Evolutionary conservation across 2,888 invertebrate species (phyloP), one percentile per base, ranked within the genome.

Genomic region (Mythimna albipuncta): DNA sequence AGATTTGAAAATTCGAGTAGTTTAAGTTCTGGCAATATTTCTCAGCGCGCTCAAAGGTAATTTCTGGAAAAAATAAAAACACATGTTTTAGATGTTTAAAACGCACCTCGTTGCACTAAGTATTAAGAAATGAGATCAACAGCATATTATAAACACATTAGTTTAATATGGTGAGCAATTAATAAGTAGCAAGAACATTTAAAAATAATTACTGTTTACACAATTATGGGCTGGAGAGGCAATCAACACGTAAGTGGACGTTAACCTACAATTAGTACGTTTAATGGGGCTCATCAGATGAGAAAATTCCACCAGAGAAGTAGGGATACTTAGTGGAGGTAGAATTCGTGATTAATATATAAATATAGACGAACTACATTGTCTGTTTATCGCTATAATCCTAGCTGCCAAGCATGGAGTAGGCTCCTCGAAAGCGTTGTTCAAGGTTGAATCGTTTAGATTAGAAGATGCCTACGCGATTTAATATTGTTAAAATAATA

Each of bases 191-290:
- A 68, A 69, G 71, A 81, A 70, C 77, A 83, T 88, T 85, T 82
- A 85, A 87, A 87, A 84, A 85, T 84, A 77, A 84, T 88, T 84
- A 83, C 69, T 81, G 81, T 87, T 86, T 82, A 86, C 76, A 83
- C 75, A 80, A 81, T 86, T 86, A 79, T 66, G 82, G 81, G 72
- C 78, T 77, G 75, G 79, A 80, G 77, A 82, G 77, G 83, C 79
- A 84, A 84, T 83, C 73, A 80, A 82, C 66, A 67, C 75, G 70
- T 89, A 90, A 91, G 89, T 90, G 89, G 87, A 85, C 84, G 91
- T 93, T 93, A 93, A 93, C 90, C 88, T 88, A 89, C 92, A 91
- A 94, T 94, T 93, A 93, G 91, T 92, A 87, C 88, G 81, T 88
- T 90, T 92, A 93, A 92, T 91, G 88, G 89, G 82, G 85, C 82